Conservation (phyloP, 1,140 invertebrate genomes). For the Caerostris extrusa region DNA sequence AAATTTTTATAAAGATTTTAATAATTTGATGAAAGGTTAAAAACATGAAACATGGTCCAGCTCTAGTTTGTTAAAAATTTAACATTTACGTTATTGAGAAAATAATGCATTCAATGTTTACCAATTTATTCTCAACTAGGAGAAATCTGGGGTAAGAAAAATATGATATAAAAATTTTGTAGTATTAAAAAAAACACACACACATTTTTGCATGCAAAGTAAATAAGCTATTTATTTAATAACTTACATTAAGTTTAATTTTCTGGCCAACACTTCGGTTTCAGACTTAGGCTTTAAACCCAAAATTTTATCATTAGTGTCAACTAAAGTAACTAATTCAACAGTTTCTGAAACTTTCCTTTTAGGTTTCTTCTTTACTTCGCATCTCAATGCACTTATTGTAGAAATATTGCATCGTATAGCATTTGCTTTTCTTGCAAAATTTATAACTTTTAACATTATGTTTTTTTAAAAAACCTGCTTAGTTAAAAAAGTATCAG, state of each 20-base stretch:
- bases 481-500: neutral
- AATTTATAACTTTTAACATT: conserved; percentile 61
- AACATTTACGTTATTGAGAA: too few relatives aligned
- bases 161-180: neutral
- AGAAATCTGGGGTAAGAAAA: neutral
- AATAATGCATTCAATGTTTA: too few relatives aligned
- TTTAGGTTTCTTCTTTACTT: conserved; percentile 60
- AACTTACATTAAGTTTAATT: conserved; percentile 71
- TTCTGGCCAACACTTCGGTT: conserved; percentile 66
- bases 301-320: conserved; percentile 67
- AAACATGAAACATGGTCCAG: too few relatives aligned
- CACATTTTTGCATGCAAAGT: neutral
- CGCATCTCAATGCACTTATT: neutral
- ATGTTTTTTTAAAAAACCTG: neutral
- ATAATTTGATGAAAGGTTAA: too few relatives aligned
- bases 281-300: conserved; percentile 73
- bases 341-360: conserved; percentile 74
- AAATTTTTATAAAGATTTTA: too few relatives aligned
- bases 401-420: conserved; percentile 8
- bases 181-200: neutral
- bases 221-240: neutral
- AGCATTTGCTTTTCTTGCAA: neutral
- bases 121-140: too few relatives aligned
- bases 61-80: too few relatives aligned
- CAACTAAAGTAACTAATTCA: conserved; percentile 69